Evolutionary conservation across 2,888 invertebrate genomes (phyloP), one percentile per base, ranked within the genome.

Genomic region (Thera obeliscata): DNA sequence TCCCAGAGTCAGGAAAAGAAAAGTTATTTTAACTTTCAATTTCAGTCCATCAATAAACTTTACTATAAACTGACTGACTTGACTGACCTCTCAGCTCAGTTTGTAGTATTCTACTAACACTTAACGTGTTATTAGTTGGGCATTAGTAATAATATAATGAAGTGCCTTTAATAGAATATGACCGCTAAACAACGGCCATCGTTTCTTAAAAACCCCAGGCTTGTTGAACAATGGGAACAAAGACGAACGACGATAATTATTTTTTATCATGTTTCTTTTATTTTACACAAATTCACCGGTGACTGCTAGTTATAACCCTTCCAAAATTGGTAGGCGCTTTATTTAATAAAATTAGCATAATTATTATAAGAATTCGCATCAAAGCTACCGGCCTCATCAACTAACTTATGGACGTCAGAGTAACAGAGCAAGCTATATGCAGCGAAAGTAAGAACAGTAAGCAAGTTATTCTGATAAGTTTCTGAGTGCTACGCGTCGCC

Each of bases 271-370:
- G 43, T n/a, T 38, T 52, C 56, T 41, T 61, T 38, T 55, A 61
- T 46, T 60, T 60, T 48, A 46, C 49, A 11, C 59, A 59, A 63
- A 68, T 61, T 61, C 54, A 41, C 55, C 46, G 49, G 33, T 12
- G 9, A 61, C 50, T 22, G 64, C 69, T 63, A 54, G 69, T 63
- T 66, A 57, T 56, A 66, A 60, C 67, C 73, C 78, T 75, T 79
- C 80, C 68, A 72, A 81, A 82, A 81, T 79, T 77, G 71, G 75
- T 74, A 76, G 72, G 55, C 57, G 74, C 70, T 78, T 78, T 81
- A 80, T 78, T 78, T 84, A 81, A 83, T 78, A 67, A 81, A 82
- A 84, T 85, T 85, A 83, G 79, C 83, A 81, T 83, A 77, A 46
- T 75, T 74, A 76, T 74, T 74, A 75, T 62, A 70, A 43, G 50